Percentiles rank a stretch among this genome's conserved stretches.
Evolutionary conservation across 2,797 vertebrate genomes (phyloP).

Genomic region (Sebastes oblongus): DNA sequence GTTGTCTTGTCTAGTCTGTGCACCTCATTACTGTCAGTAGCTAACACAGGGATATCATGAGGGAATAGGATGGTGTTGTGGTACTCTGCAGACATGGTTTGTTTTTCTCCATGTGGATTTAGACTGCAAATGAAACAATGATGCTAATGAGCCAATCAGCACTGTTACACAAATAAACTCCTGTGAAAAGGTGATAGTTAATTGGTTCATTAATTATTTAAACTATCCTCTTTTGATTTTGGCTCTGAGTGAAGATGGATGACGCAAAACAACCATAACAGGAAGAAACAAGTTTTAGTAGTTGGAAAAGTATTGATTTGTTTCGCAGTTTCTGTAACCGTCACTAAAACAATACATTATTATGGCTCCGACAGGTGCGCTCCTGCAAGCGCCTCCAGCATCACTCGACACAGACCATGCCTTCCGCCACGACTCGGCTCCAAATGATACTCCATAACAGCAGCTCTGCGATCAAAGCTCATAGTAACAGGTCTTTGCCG

Average conservation of each 20-base stretch:
- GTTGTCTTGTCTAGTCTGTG: neutral
- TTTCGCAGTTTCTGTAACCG: neutral
- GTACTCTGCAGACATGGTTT: neutral
- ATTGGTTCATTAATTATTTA: slow-evolving; percentile 54
- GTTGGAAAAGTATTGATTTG: neutral
- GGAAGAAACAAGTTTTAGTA: neutral
- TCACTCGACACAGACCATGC: no score
- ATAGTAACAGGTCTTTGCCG: no score
- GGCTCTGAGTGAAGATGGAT: neutral
- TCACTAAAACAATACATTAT: neutral
- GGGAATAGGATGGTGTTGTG: neutral
- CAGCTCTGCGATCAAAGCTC: no score
- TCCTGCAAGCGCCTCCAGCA: no score
- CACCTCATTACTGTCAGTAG: neutral
- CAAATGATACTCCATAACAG: no score
- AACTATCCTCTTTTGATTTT: neutral
- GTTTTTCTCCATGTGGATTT: slow-evolving; percentile 17
- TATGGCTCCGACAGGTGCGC: no score
- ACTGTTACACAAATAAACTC: slow-evolving; percentile 11
- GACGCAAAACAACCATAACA: neutral
- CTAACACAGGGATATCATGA: neutral
- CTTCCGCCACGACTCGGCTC: no score
- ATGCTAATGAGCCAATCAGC: neutral
- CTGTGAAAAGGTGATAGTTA: slow-evolving; percentile 1
- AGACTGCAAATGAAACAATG: neutral